phyloP scores from a whole-genome alignment of 2,113 vertebrate species.

The Porphyrio hochstetteri region DNA sequence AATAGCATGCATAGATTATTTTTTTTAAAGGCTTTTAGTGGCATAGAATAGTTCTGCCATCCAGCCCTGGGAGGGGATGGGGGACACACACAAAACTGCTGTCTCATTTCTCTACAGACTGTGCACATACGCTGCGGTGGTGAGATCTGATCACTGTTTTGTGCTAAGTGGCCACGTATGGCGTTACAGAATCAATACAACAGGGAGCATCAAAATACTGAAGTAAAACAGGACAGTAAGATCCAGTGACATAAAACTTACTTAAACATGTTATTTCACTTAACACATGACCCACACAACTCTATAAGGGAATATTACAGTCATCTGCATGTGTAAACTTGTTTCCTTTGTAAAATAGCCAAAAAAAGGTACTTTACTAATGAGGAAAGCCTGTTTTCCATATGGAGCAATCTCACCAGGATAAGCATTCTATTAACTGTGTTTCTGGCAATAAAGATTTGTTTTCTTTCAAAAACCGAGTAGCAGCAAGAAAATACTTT shows the following conservation, averaged over 20 bases:
- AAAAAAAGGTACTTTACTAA: neutral
- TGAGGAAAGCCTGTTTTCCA: neutral
- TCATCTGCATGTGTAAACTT: constrained; percentile 70
- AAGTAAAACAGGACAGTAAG: constrained; percentile 39
- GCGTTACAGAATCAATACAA: constrained; percentile 50
- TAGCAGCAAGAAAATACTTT: constrained; percentile 45
- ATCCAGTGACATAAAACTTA: constrained; percentile 58
- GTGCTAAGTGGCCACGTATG: neutral
- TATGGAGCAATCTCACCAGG: constrained; percentile 7
- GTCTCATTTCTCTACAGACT: constrained; percentile 7
- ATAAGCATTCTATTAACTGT: neutral
- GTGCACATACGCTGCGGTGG: neutral
- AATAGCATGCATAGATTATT: constrained; percentile 88
- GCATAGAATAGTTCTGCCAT: constrained; percentile 15
- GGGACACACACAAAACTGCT: neutral
- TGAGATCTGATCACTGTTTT: neutral
- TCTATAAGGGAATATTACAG: constrained; percentile 34
- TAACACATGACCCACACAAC: constrained; percentile 3
- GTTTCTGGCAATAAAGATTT: neutral
- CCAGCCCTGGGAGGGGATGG: neutral
- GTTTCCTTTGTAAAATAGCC: constrained; percentile 21
- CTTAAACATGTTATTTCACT: neutral
- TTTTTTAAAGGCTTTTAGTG: constrained; percentile 63
- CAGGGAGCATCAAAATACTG: constrained; percentile 65
- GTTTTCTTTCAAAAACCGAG: neutral